Evolutionary conservation across 2,888 invertebrate genomes (phyloP).

Genomic region (Amiota minor): DNA sequence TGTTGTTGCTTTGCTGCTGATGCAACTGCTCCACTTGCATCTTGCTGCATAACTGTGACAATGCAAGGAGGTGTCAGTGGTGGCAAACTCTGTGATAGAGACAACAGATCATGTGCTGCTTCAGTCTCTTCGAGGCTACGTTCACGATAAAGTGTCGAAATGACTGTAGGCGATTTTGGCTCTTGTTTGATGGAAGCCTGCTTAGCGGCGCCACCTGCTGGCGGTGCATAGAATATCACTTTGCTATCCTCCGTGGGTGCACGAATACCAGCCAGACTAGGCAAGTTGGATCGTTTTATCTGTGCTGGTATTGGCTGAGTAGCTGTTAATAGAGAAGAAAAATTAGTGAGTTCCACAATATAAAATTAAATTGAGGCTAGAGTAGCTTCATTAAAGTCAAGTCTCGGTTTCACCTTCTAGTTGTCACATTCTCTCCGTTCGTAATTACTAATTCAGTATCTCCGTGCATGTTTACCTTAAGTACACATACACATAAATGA

Average conservation of each 20-base stretch:
- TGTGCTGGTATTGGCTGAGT: not conserved
- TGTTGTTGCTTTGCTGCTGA: constrained; percentile 33
- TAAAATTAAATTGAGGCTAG: too few relatives aligned
- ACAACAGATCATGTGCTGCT: constrained; percentile 87
- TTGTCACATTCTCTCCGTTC: not conserved
- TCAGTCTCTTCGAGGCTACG: constrained; percentile 88
- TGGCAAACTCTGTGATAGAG: constrained; percentile 84
- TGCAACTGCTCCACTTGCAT: constrained; percentile 38
- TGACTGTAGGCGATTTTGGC: constrained; percentile 25
- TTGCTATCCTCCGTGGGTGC: constrained; percentile 68
- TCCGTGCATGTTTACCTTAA: constrained; percentile 3
- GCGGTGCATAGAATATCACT: constrained; percentile 73
- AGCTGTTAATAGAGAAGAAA: not conserved
- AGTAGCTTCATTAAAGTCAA: not conserved
- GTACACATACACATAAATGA: not conserved
- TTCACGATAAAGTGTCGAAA: constrained; percentile 70
- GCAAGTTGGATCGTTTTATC: not conserved
- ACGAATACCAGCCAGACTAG: constrained; percentile 57
- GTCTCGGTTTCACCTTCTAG: not conserved
- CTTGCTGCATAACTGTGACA: constrained; percentile 77
- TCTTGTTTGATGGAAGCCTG: constrained; percentile 51
- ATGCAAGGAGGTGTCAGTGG: constrained; percentile 83
- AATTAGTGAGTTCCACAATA: too few relatives aligned
- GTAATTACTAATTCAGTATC: constrained; percentile 16
- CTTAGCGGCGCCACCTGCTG: constrained; percentile 60